A percentile compares a stretch with the other conserved stretches of the same genome.
Conservation (phyloP, 1,140 invertebrate species). For the Drosophila gunungcola region DNA sequence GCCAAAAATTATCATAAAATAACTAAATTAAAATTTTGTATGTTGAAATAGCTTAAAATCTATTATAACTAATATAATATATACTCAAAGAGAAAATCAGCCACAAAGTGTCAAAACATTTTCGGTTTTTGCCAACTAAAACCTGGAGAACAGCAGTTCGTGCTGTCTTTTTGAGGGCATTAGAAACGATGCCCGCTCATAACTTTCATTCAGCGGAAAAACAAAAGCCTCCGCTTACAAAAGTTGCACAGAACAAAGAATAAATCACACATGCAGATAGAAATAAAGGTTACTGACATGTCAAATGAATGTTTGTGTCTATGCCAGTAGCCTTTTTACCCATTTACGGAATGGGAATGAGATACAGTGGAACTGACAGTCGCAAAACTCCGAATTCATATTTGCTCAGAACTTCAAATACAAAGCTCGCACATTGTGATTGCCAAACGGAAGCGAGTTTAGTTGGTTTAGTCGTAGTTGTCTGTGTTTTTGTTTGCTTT, state of each 20-base stretch:
- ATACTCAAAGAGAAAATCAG: slow-evolving; percentile 4
- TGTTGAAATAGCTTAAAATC: neutral
- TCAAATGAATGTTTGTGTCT: slow-evolving; percentile 33
- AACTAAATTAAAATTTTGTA: neutral
- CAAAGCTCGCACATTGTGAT: slow-evolving; percentile 42
- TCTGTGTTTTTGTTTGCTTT: slow-evolving; percentile 18
- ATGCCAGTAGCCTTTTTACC: slow-evolving; percentile 42
- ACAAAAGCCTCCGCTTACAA: slow-evolving; percentile 37
- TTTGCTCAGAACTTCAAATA: slow-evolving; percentile 39
- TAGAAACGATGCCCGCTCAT: slow-evolving; percentile 16
- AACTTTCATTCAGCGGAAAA: slow-evolving; percentile 43
- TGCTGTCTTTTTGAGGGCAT: slow-evolving; percentile 32
- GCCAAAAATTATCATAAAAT: neutral
- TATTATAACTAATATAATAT: neutral
- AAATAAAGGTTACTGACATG: slow-evolving; percentile 51
- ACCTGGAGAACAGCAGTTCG: slow-evolving; percentile 5
- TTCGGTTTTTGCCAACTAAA: slow-evolving; percentile 1
- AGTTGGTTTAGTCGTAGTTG: slow-evolving; percentile 23
- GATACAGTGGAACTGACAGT: slow-evolving; percentile 32
- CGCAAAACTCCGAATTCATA: slow-evolving; percentile 18
- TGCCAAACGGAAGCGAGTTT: slow-evolving; percentile 45
- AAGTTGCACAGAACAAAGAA: slow-evolving; percentile 45
- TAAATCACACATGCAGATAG: slow-evolving; percentile 31
- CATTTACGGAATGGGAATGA: slow-evolving; percentile 36
- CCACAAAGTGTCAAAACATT: slow-evolving; percentile 28